phyloP scores from a whole-genome alignment of 2,113 vertebrate species.

The Nematolebias whitei region DNA sequence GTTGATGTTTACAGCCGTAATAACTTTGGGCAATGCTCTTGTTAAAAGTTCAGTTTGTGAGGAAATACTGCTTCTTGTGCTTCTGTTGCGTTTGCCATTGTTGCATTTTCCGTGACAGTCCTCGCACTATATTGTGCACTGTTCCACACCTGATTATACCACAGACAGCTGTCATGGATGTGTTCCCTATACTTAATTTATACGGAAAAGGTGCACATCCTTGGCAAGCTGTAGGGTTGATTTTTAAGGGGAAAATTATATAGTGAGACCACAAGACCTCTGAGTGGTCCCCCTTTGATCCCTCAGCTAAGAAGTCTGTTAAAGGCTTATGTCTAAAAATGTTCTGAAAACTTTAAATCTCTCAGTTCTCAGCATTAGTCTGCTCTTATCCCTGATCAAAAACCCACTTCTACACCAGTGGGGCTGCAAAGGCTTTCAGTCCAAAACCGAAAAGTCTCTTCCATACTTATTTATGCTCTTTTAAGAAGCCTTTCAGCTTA shows the following conservation, averaged over 20 bases:
- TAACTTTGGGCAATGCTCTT: slow-evolving; percentile 53
- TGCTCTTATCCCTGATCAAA: slow-evolving; percentile 33
- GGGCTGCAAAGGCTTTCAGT: slow-evolving; percentile 26
- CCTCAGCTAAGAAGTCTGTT: slow-evolving; percentile 43
- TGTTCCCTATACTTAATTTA: slow-evolving; percentile 25
- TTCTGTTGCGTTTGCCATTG: slow-evolving; percentile 15
- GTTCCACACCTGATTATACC: slow-evolving; percentile 16
- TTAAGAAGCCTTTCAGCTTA: slow-evolving; percentile 33
- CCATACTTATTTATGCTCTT: slow-evolving; percentile 55
- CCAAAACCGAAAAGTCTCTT: slow-evolving; percentile 25
- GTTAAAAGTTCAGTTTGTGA: slow-evolving; percentile 44
- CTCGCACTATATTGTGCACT: background rate
- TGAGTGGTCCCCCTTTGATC: slow-evolving; percentile 27
- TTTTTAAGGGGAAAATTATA: slow-evolving; percentile 40
- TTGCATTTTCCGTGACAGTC: slow-evolving; percentile 16
- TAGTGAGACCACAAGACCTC: slow-evolving; percentile 3
- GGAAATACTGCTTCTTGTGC: slow-evolving; percentile 18
- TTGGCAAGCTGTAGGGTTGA: slow-evolving; percentile 16
- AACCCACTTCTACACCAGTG: slow-evolving; percentile 38
- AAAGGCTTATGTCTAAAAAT: slow-evolving; percentile 42
- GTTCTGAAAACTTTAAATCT: slow-evolving; percentile 55
- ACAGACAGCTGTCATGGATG: slow-evolving; percentile 10
- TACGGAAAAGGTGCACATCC: slow-evolving; percentile 12
- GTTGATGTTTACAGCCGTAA: slow-evolving; percentile 58
- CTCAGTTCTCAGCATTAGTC: slow-evolving; percentile 25